phyloP scores from a whole-genome alignment of 2,113 vertebrate genomes.

The Planiliza haematocheilus region DNA sequence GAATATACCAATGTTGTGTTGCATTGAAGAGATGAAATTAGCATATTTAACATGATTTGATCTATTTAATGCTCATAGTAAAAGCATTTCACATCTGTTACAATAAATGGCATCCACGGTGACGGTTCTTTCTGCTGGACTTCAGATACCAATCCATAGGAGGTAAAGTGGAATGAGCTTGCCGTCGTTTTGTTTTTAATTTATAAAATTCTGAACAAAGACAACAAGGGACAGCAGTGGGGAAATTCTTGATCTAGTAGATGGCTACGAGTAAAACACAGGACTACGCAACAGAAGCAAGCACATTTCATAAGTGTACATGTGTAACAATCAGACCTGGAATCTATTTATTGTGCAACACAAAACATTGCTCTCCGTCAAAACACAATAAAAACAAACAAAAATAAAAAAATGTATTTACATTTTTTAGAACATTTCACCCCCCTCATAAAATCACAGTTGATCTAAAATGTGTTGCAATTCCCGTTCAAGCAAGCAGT shows the following conservation, averaged over 20 bases:
- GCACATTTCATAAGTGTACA: conserved; percentile 15
- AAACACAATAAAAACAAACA: conserved; percentile 39
- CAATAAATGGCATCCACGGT: conserved; percentile 6
- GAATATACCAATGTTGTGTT: neutral
- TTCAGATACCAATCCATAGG: conserved; percentile 54
- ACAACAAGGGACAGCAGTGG: conserved; percentile 10
- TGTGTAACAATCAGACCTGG: conserved; percentile 42
- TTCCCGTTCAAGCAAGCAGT: conserved; percentile 45
- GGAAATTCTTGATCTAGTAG: neutral
- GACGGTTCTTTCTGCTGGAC: conserved; percentile 12
- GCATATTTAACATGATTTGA: neutral
- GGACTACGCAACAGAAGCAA: neutral
- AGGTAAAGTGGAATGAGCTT: conserved; percentile 48
- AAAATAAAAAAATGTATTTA: conserved; percentile 68
- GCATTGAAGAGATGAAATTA: neutral
- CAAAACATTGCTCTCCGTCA: conserved; percentile 40
- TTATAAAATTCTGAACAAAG: conserved; percentile 27
- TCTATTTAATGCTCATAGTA: neutral
- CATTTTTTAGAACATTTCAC: conserved; percentile 55
- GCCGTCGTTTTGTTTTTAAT: conserved; percentile 31
- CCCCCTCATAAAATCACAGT: conserved; percentile 44
- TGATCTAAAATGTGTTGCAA: conserved; percentile 22
- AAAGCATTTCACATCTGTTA: neutral
- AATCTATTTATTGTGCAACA: conserved; percentile 25
- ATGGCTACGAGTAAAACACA: conserved; percentile 10